A percentile compares a stretch with the other conserved stretches of the same genome.
Conservation (phyloP, 2,888 invertebrate genomes). For the Caenorhabditis virilis region DNA sequence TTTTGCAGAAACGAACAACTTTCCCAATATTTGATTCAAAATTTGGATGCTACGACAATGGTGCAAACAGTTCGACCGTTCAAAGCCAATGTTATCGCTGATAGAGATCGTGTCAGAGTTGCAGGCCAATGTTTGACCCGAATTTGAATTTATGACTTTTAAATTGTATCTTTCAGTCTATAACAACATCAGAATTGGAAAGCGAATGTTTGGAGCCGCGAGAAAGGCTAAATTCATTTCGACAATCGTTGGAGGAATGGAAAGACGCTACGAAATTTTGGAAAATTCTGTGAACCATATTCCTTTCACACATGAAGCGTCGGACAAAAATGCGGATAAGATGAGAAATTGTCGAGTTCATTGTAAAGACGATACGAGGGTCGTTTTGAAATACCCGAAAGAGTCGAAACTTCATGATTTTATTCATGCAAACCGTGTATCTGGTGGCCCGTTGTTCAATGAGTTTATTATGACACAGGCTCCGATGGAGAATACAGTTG, state of each 20-base stretch:
- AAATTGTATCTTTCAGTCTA: no score
- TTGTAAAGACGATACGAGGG: constrained; percentile 61
- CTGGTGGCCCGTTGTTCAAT: constrained; percentile 69
- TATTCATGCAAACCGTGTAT: constrained; percentile 64
- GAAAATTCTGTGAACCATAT: constrained; percentile 67
- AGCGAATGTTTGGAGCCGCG: constrained; percentile 66
- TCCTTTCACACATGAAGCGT: constrained; percentile 58
- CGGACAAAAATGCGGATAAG: constrained; percentile 52
- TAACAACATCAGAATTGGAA: constrained; percentile 67
- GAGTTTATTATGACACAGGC: constrained; percentile 95
- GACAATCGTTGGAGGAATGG: constrained; percentile 67
- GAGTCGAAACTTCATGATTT: constrained; percentile 35
- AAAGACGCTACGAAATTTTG: constrained; percentile 65
- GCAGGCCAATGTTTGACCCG: constrained; percentile 58
- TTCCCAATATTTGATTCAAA: constrained; percentile 26
- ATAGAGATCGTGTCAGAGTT: constrained; percentile 57
- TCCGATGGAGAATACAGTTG: constrained; percentile 79
- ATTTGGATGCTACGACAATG: constrained; percentile 52
- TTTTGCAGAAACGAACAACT: constrained; percentile 42
- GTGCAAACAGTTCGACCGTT: constrained; percentile 49
- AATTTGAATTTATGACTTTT: no score
- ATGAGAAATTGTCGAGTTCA: constrained; percentile 62
- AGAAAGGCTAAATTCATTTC: constrained; percentile 60
- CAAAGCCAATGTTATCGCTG: constrained; percentile 52
- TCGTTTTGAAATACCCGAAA: constrained; percentile 49